Evolutionary conservation across 2,113 vertebrate species (phyloP).

Genomic region (Uropsilus gracilis): DNA sequence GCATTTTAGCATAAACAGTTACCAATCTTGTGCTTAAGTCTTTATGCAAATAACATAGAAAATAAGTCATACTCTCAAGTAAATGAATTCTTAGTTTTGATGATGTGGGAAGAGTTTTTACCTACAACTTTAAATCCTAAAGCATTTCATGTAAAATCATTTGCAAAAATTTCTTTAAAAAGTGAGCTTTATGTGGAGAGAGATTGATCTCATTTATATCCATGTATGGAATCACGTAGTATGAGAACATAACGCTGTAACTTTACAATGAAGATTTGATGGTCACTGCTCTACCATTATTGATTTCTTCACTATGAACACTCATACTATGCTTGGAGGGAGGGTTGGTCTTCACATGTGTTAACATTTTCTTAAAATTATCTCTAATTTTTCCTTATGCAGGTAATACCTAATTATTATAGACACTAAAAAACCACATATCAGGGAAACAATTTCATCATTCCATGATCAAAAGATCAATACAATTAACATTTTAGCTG

Average conservation of each 20-base stretch:
- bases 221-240: not conserved
- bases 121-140: slow-evolving; percentile 57
- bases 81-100: slow-evolving; percentile 71
- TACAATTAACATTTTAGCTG: not conserved
- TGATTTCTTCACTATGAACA: slow-evolving; percentile 10
- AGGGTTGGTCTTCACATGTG: not conserved
- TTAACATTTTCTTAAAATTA: slow-evolving; percentile 43
- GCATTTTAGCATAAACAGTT: slow-evolving; percentile 66
- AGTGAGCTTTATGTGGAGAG: slow-evolving; percentile 14
- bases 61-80: slow-evolving; percentile 57
- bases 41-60: slow-evolving; percentile 71
- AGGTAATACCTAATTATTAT: not conserved
- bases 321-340: not conserved
- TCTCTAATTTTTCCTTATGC: not conserved
- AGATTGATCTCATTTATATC: slow-evolving; percentile 34
- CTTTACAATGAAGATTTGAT: not conserved
- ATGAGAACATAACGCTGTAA: not conserved
- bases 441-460: not conserved
- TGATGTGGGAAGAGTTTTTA: slow-evolving; percentile 68
- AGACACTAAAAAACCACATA: slow-evolving; percentile 32
- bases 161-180: slow-evolving; percentile 59
- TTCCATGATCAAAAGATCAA: not conserved
- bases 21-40: slow-evolving; percentile 58
- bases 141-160: slow-evolving; percentile 66
- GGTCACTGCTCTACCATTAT: slow-evolving; percentile 5